A percentile compares a stretch with the other conserved stretches of the same genome.
Conservation (phyloP, 2,888 invertebrate species). For the Temnothorax unifasciatus region DNA sequence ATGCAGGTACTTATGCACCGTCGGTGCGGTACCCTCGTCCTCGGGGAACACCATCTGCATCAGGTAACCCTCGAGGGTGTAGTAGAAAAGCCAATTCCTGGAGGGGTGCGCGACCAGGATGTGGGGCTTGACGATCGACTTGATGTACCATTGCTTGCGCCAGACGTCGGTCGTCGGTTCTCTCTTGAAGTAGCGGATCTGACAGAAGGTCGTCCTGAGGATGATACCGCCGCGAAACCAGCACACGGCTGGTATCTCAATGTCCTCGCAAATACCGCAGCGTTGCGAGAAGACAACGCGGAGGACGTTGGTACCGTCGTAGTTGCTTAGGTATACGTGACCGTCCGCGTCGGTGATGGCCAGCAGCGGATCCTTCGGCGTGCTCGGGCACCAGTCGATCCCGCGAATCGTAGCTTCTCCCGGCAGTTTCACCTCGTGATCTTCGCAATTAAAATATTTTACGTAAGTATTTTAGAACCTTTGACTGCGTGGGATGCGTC, state of each 20-base stretch:
- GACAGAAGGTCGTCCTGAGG: slow-evolving; percentile 81
- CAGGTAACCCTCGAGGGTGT: slow-evolving; percentile 79
- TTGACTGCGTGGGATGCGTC: not conserved
- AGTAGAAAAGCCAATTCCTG: slow-evolving; percentile 77
- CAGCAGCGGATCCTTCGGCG: slow-evolving; percentile 69
- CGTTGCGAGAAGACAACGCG: slow-evolving; percentile 78
- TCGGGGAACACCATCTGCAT: slow-evolving; percentile 75
- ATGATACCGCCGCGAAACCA: slow-evolving; percentile 82
- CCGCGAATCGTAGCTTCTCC: slow-evolving; percentile 64
- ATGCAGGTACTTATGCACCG: slow-evolving; percentile 58
- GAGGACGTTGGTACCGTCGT: slow-evolving; percentile 73
- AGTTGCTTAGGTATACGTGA: slow-evolving; percentile 79
- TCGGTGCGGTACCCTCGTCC: slow-evolving; percentile 40
- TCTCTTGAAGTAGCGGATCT: slow-evolving; percentile 79
- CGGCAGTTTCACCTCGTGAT: slow-evolving; percentile 77
- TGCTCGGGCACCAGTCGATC: slow-evolving; percentile 78
- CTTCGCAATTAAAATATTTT: slow-evolving; percentile 18
- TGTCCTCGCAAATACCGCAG: slow-evolving; percentile 74
- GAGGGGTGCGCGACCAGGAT: slow-evolving; percentile 75
- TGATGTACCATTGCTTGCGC: slow-evolving; percentile 77
- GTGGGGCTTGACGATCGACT: slow-evolving; percentile 72
- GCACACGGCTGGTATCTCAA: slow-evolving; percentile 75
- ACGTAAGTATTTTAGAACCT: slow-evolving; percentile 10
- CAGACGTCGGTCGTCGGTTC: slow-evolving; percentile 67
- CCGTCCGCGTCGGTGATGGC: slow-evolving; percentile 79